Base-by-base conservation (phyloP, 2,888 invertebrate genomes). In the Ormyrus nitidulus region DNA sequence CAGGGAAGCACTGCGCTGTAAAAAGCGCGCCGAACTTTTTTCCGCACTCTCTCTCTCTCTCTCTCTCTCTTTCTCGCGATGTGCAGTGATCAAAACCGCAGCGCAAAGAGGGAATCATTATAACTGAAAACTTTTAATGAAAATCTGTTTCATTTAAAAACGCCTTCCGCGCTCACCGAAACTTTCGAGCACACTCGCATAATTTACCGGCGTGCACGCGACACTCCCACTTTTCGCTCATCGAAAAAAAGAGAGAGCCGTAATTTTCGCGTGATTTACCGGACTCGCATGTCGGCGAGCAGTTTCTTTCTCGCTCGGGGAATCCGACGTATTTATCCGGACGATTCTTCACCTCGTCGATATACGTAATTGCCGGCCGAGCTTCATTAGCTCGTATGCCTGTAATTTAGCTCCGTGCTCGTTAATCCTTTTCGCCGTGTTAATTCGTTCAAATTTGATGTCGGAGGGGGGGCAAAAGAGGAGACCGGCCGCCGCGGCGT, bases 261-360 rank as follows among this genome's bases (percentile, higher is more conserved):
- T 44, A 71, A 78, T 68, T 61, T 71, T 51, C 64, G 56, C 56
- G 75, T 83, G 83, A 85, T 84, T 85, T 85, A 85, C 44, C 9
- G 5, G 64, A 72, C 66, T 85, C 81, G 84, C 85, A 79, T 85
- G 85, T 69, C 79, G 73, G 76, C 68, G 56, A 76, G 84, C 83
- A 83, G 83, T 85, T 61, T 78, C 61, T 79, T 73, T 49, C 19
- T 7, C 54, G 13, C n/a, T 34, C 34, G 6, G 8, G 72, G 66
- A 54, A 72, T 68, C 73, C 68, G 13, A 68, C 34, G 59, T 54
- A 78, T 78, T 78, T 78, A 78, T 72, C 59, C 71, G 19, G 8
- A 10, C 48, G 34, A 49, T 69, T 64, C 74, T 49, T 70, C 49
- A 62, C n/a, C 61, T 73, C 74, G 54, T 62, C 74, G 74, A 71